Evolutionary conservation across 1,140 invertebrate species (phyloP), one percentile per base, ranked within the genome.

Genomic region (Drosophila watanabei): DNA sequence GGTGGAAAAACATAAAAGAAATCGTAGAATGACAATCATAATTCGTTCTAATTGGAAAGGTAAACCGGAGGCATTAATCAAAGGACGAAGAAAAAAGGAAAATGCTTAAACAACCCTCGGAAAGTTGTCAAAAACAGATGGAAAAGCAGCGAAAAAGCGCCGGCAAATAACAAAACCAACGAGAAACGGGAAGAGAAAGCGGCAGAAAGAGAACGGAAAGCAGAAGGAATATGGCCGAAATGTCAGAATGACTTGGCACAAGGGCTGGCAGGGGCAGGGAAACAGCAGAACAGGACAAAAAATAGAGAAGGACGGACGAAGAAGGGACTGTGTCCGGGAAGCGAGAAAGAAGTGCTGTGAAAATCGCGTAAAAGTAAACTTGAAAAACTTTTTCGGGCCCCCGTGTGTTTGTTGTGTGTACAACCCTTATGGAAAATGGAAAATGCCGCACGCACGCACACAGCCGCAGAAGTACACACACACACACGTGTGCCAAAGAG

Each of bases 281-380:
- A 58, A 41, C 33, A 24, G 39, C 32, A 76, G 51, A 43, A 28
- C n/a, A 32, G 41, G 33, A 52, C 48, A 48, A 59, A 59, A 24
- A n/a, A n/a, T n/a, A 33, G 13, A 45, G 41, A 61, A 45, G 72
- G 48, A 37, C 43, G 46, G 48, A 59, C 8, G 10, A 33, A 39
- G 24, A 33, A 60, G 58, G 58, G 33, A 63, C 60, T 14, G 51
- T 75, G 37, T 39, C 41, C 64, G 33, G 62, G 33, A 61, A 66
- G 20, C 62, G 60, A 46, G 62, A 71, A 80, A 75, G 24, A 70
- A 69, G 49, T 68, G 62, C 75, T 56, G 70, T 69, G 84, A 59
- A 77, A 88, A 87, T 83, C 85, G 78, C 84, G 63, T 81, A 71
- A 75, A 81, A 70, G 59, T 81, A 88, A 88, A 89, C 85, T 89